A percentile compares a stretch with the other conserved stretches of the same genome.
phyloP scores from a whole-genome alignment of 2,888 invertebrate genomes.

The Gortyna flavago region DNA sequence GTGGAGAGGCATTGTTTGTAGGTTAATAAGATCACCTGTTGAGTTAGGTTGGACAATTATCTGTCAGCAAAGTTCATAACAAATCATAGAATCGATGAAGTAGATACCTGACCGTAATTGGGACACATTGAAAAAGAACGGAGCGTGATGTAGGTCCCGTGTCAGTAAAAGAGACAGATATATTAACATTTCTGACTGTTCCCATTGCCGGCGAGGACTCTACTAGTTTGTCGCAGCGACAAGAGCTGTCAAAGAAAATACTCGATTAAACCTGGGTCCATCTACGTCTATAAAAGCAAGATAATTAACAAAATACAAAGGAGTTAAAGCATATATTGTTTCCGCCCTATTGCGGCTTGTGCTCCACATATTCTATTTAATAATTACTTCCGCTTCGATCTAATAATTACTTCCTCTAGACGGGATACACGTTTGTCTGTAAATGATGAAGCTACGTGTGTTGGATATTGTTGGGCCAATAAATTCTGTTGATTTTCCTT shows the following conservation, averaged over 20 bases:
- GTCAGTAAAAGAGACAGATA: too few species aligned
- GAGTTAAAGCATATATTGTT: slow-evolving; percentile 2
- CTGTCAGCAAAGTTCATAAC: background rate
- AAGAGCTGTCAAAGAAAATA: too few species aligned
- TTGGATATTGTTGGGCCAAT: background rate
- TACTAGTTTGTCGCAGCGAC: too few species aligned
- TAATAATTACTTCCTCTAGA: slow-evolving; percentile 39
- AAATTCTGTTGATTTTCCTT: background rate
- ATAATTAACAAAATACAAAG: background rate
- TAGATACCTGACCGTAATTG: too few species aligned
- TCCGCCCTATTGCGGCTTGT: slow-evolving; percentile 8
- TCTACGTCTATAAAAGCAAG: background rate
- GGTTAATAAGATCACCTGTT: background rate
- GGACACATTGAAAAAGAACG: too few species aligned
- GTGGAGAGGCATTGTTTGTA: background rate
- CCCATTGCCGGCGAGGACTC: too few species aligned
- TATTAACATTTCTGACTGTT: too few species aligned
- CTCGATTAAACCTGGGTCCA: background rate
- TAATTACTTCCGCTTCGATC: slow-evolving; percentile 16
- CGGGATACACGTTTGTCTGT: background rate
- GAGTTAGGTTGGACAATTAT: background rate
- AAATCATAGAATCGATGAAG: background rate
- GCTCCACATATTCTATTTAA: too few species aligned
- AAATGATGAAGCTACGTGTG: slow-evolving; percentile 5
- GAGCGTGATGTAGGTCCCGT: too few species aligned